Percentiles rank a stretch among this genome's conserved stretches.
Evolutionary conservation across 2,113 vertebrate genomes (phyloP).

Genomic region (Cebus imitator): DNA sequence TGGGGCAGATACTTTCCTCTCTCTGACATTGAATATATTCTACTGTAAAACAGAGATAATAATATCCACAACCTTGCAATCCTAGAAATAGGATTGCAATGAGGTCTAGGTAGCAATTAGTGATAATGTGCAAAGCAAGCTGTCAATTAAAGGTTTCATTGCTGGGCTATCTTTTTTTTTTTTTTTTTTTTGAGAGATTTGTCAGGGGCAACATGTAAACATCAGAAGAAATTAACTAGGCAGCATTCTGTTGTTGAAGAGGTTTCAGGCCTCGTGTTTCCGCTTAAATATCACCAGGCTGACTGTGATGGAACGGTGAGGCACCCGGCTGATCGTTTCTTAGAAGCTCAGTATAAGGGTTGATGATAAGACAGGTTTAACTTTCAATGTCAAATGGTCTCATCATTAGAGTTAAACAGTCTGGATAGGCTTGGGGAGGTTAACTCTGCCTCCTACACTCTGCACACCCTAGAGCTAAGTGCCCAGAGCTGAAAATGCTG

Average conservation of each 20-base stretch:
- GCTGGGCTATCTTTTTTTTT: not conserved
- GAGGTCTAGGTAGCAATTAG: not conserved
- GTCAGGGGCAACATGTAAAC: not conserved
- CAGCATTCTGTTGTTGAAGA: not conserved
- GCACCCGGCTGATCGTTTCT: not conserved
- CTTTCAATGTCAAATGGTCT: not conserved
- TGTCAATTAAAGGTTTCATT: constrained; percentile 2
- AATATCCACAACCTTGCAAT: not conserved
- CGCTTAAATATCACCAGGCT: not conserved
- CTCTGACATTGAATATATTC: not conserved
- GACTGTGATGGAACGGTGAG: not conserved
- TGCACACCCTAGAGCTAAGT: not conserved
- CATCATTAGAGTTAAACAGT: not conserved
- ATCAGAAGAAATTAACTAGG: not conserved
- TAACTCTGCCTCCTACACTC: not conserved
- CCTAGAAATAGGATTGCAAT: no score
- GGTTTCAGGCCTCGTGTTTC: not conserved
- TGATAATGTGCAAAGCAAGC: not conserved
- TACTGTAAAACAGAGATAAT: not conserved
- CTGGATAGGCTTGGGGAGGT: not conserved
- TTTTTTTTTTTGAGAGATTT: not conserved
- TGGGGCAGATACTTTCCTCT: not conserved
- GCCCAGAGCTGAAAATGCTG: not conserved
- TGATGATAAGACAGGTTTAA: not conserved
- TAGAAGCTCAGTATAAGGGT: not conserved